Evolutionary conservation across 2,797 vertebrate genomes (phyloP).

Genomic region (Luscinia luscinia): DNA sequence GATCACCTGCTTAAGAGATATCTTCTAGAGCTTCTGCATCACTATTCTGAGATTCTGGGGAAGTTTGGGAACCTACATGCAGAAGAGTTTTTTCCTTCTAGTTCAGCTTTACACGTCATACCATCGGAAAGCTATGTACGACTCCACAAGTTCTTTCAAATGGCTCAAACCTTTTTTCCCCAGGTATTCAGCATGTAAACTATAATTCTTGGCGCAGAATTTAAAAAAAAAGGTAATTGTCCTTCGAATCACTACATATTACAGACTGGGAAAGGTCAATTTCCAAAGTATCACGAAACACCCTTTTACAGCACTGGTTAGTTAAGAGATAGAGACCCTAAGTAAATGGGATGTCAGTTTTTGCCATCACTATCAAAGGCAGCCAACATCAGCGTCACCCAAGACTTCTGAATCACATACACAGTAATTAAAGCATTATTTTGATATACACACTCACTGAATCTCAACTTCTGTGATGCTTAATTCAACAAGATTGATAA

Average conservation of each 20-base stretch:
- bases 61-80: background rate
- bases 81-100: background rate
- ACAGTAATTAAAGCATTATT: background rate
- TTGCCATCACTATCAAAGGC: background rate
- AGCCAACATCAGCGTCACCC: background rate
- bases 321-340: background rate
- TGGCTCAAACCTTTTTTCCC: background rate
- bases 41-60: background rate
- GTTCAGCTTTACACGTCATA: background rate
- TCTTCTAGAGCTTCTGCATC: background rate
- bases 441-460: background rate
- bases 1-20: background rate
- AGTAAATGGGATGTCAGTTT: background rate
- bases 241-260: background rate
- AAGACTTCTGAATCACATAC: background rate
- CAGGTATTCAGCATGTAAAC: background rate
- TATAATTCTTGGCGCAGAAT: background rate
- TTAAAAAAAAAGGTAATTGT: background rate
- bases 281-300: background rate
- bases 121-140: accelerated
- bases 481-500: background rate
- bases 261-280: background rate
- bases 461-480: background rate
- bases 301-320: background rate
- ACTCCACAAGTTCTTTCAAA: background rate